Evolutionary conservation across 2,797 vertebrate species (phyloP).

Genomic region (Phrynocephalus vlangalii): DNA sequence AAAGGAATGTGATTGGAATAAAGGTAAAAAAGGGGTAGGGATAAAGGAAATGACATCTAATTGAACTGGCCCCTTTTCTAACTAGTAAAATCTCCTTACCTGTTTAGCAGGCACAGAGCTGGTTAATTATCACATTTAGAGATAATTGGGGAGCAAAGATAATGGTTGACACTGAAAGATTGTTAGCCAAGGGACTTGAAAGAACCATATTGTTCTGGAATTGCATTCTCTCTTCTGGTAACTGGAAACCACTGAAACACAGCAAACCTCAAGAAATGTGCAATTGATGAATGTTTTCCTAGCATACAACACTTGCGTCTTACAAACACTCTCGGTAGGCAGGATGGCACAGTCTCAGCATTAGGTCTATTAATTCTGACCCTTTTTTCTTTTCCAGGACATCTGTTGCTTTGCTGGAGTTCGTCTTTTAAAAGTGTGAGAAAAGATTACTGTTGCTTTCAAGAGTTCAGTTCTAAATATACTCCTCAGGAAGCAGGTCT

Average conservation of each 20-base stretch:
- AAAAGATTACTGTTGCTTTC: not conserved
- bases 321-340: conserved; percentile 35
- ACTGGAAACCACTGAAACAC: conserved; percentile 54
- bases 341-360: not conserved
- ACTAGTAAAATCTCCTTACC: not conserved
- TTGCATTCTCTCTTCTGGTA: not conserved
- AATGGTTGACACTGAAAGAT: conserved; percentile 37
- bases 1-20: too few species aligned
- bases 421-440: not conserved
- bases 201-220: conserved; percentile 31
- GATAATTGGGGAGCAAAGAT: conserved; percentile 25
- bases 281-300: conserved; percentile 49
- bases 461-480: too few species aligned
- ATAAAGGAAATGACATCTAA: not conserved
- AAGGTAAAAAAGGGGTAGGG: too few species aligned
- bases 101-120: conserved; percentile 3
- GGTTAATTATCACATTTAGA: not conserved
- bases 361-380: conserved; percentile 25
- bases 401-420: not conserved
- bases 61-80: not conserved
- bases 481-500: too few species aligned
- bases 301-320: conserved; percentile 41
- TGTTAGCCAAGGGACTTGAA: conserved; percentile 25
- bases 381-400: conserved; percentile 10
- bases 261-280: conserved; percentile 50